These are phyloP conservation scores for Vipera latastei DNA, from an alignment of 2,797 vertebrate species.

Conservation along the genomic window DNA sequence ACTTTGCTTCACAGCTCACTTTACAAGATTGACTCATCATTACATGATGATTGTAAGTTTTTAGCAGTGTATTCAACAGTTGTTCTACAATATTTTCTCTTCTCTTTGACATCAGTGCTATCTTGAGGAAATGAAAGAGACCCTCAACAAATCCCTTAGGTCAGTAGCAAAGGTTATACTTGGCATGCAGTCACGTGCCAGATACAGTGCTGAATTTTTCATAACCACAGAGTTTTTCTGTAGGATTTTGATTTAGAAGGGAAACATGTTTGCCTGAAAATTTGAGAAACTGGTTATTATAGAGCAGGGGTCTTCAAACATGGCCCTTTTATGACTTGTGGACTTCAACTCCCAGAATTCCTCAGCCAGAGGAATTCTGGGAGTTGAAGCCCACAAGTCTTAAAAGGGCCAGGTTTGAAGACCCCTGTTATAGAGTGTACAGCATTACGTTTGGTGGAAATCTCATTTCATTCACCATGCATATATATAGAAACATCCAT, in stretches of 20 bases:
- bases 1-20: conserved; percentile 16
- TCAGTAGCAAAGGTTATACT: not conserved
- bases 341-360: too few species aligned
- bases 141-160: not conserved
- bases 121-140: not conserved
- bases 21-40: conserved; percentile 24
- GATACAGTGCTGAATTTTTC: not conserved
- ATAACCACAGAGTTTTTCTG: not conserved
- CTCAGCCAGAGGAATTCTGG: too few species aligned
- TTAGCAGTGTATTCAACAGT: conserved; percentile 18
- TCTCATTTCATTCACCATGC: not conserved
- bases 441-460: not conserved
- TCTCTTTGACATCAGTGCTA: not conserved
- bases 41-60: not conserved
- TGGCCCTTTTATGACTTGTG: too few species aligned
- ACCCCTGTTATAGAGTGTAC: too few species aligned
- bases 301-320: too few species aligned
- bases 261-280: not conserved
- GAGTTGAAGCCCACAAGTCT: too few species aligned
- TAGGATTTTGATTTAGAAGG: not conserved
- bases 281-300: not conserved
- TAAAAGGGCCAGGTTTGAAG: too few species aligned
- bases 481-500: not conserved
- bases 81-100: not conserved
- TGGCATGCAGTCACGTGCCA: not conserved